Percentiles rank a stretch among this genome's conserved stretches.
These are phyloP conservation scores for Pharmacophagus antenor DNA, from an alignment of 2,888 invertebrate species.

Conservation along the genomic window DNA sequence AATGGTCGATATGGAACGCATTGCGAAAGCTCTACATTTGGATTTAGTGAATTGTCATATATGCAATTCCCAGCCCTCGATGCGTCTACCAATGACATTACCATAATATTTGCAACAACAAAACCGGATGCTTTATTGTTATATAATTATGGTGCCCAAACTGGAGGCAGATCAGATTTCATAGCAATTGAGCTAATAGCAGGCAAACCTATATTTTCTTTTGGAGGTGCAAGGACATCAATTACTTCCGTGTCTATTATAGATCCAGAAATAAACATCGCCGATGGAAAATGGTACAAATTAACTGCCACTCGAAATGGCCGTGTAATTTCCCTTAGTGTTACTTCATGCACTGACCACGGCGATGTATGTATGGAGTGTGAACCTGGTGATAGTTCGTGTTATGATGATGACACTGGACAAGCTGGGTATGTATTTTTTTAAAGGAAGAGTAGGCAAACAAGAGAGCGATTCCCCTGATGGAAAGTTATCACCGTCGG, in stretches of 20 bases:
- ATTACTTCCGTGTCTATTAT: constrained; percentile 89
- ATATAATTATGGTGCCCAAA: constrained; percentile 94
- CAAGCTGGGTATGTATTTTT: constrained; percentile 88
- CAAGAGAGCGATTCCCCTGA: too few relatives aligned
- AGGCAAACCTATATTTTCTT: constrained; percentile 93
- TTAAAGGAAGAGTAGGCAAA: too few relatives aligned
- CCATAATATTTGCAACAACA: constrained; percentile 94
- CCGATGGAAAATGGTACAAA: constrained; percentile 95
- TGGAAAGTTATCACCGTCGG: too few relatives aligned
- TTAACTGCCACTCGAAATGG: constrained; percentile 95
- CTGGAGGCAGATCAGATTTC: constrained; percentile 94
- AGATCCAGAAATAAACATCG: constrained; percentile 83
- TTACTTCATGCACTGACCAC: constrained; percentile 90
- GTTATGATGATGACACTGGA: constrained; percentile 92
- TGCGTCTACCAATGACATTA: constrained; percentile 94
- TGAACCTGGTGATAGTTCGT: constrained; percentile 88
- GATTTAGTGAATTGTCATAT: constrained; percentile 93
- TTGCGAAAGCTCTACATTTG: constrained; percentile 94
- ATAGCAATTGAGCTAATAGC: constrained; percentile 93
- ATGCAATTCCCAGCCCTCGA: constrained; percentile 93
- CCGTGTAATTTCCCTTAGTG: constrained; percentile 90
- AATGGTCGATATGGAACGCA: constrained; percentile 94
- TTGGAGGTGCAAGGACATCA: constrained; percentile 93
- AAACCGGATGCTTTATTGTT: constrained; percentile 92
- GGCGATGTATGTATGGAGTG: constrained; percentile 94